Evolutionary conservation across 1,140 invertebrate genomes (phyloP).

Genomic region (Conus ventricosus): DNA sequence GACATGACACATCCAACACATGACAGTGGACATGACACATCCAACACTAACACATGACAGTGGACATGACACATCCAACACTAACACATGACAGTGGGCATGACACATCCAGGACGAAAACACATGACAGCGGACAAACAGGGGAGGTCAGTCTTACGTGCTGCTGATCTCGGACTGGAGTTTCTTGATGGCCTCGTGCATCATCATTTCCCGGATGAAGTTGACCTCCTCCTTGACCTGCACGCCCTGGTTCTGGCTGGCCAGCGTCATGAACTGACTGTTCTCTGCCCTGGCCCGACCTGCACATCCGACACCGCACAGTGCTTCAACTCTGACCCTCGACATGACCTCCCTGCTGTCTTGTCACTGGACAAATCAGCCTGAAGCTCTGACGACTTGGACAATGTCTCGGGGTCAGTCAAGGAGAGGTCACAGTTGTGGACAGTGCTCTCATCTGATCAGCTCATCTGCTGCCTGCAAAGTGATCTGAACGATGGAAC

Average conservation of each 20-base stretch:
- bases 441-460: too few relatives aligned
- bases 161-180: constrained; percentile 37
- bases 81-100: too few relatives aligned
- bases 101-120: too few relatives aligned
- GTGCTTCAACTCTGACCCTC: neutral
- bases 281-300: constrained; percentile 60
- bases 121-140: too few relatives aligned
- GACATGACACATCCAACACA: too few relatives aligned
- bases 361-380: neutral
- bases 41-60: too few relatives aligned
- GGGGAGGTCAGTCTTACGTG: neutral
- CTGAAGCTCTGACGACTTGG: neutral
- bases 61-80: too few relatives aligned
- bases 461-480: too few relatives aligned
- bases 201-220: constrained; percentile 60
- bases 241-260: constrained; percentile 41
- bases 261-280: constrained; percentile 57
- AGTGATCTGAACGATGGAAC: too few relatives aligned
- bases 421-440: neutral
- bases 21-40: too few relatives aligned
- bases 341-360: neutral
- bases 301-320: constrained; percentile 29
- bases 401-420: neutral
- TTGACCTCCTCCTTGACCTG: constrained; percentile 63
- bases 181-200: constrained; percentile 57